Base-by-base conservation (phyloP, 92 coral and sea anemone genomes). In the Porites lobata region DNA sequence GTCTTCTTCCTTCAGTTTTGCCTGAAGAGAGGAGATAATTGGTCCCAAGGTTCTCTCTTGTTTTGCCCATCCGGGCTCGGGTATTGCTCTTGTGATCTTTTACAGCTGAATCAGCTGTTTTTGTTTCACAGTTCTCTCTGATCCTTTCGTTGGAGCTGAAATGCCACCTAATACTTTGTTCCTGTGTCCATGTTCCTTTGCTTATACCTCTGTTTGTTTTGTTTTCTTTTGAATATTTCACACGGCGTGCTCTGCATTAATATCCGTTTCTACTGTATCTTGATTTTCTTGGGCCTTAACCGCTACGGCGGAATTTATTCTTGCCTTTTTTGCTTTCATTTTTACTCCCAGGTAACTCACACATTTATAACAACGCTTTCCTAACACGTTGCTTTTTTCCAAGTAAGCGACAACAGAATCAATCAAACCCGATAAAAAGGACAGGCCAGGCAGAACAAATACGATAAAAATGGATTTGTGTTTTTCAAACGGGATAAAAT, bases 361-460 rank as follows among this genome's bases (percentile, higher is more conserved):
- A 15, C 64, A 20, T 32, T 7, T 12, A 18, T 56, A 82, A 70
- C 13, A 32, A 5, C 66, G 63, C 61, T 11, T 74, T 8, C n/a
- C 15, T 32, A 64, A 24, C 70, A 14, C 5, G 2, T 7, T 43
- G 38, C 64, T 74, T 63, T 78, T 90, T 6, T 90, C 92, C 54
- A 84, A 9, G 62, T 61, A 78, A 14, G 66, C 71, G 7, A 81
- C 86, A 78, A 85, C 51, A 19, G 92, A 70, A 52, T 90, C 84
- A 43, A 90, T 86, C 1, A 38, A 68, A 78, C 90, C 79, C 9
- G 92, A 77, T 82, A 90, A 38, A 9, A 84, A 85, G 22, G 81
- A 85, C 65, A 90, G 50, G 2, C 92, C 92, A 12, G 88, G 70
- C 8, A 90, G 26, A 65, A 84, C 53, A 10, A 7, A 61, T 64